These are phyloP conservation scores for Nannobrachium achirus DNA, from an alignment of 2,113 vertebrate genomes.

Conservation along the genomic window DNA sequence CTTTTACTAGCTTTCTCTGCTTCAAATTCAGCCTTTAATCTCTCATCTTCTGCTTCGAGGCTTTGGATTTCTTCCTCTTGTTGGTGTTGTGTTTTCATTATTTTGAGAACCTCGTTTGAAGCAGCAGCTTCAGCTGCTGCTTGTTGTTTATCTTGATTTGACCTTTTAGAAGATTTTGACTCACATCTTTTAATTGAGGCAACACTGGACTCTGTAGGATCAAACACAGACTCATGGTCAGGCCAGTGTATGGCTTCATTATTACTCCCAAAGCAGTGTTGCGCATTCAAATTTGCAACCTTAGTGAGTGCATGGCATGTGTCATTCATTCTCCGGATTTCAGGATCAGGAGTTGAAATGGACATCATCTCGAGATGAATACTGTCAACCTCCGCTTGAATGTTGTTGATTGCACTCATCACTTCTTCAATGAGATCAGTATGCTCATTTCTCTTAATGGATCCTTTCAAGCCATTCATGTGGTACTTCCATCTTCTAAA, in stretches of 20 bases:
- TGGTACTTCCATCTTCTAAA: conserved; percentile 30
- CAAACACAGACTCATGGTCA: not conserved
- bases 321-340: not conserved
- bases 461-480: conserved; percentile 26
- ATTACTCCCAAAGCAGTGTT: not conserved
- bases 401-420: not conserved
- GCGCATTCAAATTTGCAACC: not conserved
- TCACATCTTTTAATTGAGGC: not conserved
- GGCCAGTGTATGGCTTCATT: not conserved
- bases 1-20: too few relatives aligned
- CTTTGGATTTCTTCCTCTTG: too few relatives aligned
- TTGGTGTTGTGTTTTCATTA: too few relatives aligned
- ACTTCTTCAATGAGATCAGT: conserved; percentile 11
- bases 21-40: too few relatives aligned
- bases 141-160: too few relatives aligned
- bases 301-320: not conserved
- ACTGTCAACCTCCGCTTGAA: not conserved
- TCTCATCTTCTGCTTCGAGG: too few relatives aligned
- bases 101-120: too few relatives aligned
- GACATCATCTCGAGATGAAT: conserved; percentile 16
- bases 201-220: not conserved
- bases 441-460: conserved; percentile 15
- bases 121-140: too few relatives aligned
- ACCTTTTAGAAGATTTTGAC: not conserved
- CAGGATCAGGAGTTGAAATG: not conserved